Conservation (phyloP, 2,797 vertebrate species). For the Hippoglossus hippoglossus region DNA sequence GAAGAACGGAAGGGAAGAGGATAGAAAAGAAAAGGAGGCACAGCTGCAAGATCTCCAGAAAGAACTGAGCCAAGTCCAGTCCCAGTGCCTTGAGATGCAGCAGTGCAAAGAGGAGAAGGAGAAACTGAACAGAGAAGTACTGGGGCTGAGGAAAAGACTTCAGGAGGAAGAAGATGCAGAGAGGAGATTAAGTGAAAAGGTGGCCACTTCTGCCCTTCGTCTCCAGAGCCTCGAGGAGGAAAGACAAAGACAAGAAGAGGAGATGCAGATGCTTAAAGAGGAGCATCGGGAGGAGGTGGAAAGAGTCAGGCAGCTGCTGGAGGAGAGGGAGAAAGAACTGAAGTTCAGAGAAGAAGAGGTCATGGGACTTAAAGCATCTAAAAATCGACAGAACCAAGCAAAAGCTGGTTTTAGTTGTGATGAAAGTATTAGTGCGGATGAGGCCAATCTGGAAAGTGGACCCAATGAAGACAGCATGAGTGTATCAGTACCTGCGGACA, state of each 20-base stretch:
- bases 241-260: slow-evolving; percentile 59
- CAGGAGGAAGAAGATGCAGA: slow-evolving; percentile 65
- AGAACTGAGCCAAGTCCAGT: slow-evolving; percentile 73
- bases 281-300: slow-evolving; percentile 67
- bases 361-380: slow-evolving; percentile 64
- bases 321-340: slow-evolving; percentile 68
- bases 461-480: slow-evolving; percentile 50
- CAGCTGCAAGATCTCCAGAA: slow-evolving; percentile 75
- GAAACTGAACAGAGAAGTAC: slow-evolving; percentile 80
- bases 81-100: slow-evolving; percentile 77
- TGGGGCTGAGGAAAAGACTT: slow-evolving; percentile 75
- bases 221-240: slow-evolving; percentile 72
- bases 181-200: slow-evolving; percentile 59
- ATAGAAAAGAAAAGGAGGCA: slow-evolving; percentile 72
- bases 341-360: slow-evolving; percentile 68
- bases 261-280: slow-evolving; percentile 60
- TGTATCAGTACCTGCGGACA: slow-evolving; percentile 49
- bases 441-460: slow-evolving; percentile 45
- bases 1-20: slow-evolving; percentile 70
- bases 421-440: slow-evolving; percentile 23
- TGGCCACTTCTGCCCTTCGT: slow-evolving; percentile 58
- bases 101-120: slow-evolving; percentile 85
- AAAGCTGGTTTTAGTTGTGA: slow-evolving; percentile 47
- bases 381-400: slow-evolving; percentile 71
- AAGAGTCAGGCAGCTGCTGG: slow-evolving; percentile 64